Conservation (phyloP, 1,140 invertebrate species). For the Drosophila tristis region DNA sequence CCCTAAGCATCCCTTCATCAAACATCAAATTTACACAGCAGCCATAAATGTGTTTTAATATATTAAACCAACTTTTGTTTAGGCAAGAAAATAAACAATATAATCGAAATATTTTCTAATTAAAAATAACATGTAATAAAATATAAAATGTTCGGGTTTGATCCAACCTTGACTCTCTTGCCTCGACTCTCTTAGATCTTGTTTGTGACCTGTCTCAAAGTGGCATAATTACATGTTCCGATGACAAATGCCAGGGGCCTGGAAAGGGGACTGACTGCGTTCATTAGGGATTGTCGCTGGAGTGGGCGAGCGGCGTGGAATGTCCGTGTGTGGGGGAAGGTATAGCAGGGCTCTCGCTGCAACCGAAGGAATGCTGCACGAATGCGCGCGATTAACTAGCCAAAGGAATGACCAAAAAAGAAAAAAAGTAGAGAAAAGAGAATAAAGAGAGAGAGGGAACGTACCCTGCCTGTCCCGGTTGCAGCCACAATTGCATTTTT, state of each 20-base stretch:
- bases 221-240: slow-evolving; percentile 81
- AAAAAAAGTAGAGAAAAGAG: slow-evolving; percentile 5
- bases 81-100: too few relatives aligned
- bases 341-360: background rate
- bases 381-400: slow-evolving; percentile 70
- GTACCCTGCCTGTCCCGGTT: slow-evolving; percentile 22
- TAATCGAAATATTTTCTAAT: too few relatives aligned
- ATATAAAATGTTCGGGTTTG: too few relatives aligned
- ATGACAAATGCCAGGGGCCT: slow-evolving; percentile 66
- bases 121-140: too few relatives aligned
- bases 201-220: slow-evolving; percentile 62
- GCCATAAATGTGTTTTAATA: too few relatives aligned
- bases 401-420: slow-evolving; percentile 74
- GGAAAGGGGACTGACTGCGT: slow-evolving; percentile 16
- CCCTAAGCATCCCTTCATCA: too few relatives aligned
- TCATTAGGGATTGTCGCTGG: slow-evolving; percentile 36
- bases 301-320: background rate
- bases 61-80: too few relatives aligned
- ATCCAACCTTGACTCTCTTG: background rate
- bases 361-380: slow-evolving; percentile 73
- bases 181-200: slow-evolving; percentile 20
- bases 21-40: too few relatives aligned
- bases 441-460: slow-evolving; percentile 15
- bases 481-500: slow-evolving; percentile 76
- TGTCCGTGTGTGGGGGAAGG: background rate